Conservation (phyloP, 2,888 invertebrate species). For the Tribolium freemani region DNA sequence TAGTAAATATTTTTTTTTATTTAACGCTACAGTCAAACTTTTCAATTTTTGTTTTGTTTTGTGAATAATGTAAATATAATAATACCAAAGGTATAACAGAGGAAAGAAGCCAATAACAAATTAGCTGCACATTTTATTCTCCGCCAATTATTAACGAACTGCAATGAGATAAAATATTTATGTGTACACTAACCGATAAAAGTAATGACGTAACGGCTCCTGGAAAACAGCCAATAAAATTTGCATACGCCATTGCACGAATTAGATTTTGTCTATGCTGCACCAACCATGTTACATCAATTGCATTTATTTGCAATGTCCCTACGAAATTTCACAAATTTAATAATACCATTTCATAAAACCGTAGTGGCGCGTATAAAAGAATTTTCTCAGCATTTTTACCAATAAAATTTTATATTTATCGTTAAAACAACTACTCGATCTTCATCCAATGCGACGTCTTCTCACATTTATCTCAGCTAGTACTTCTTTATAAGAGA, state of each 20-base stretch:
- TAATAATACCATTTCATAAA: constrained; percentile 9
- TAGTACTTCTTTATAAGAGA: neutral
- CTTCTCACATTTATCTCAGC: neutral
- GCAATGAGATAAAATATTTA: constrained; percentile 18
- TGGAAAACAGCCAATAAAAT: constrained; percentile 30
- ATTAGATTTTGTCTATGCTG: constrained; percentile 13
- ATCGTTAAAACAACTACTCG: constrained; percentile 1
- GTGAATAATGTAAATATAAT: too few species aligned
- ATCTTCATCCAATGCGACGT: neutral
- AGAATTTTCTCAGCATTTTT: constrained; percentile 5
- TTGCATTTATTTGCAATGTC: constrained; percentile 9
- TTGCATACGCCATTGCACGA: constrained; percentile 18
- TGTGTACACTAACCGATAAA: constrained; percentile 18
- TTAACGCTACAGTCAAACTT: too few species aligned
- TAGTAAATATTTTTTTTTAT: too few species aligned
- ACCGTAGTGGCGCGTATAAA: constrained; percentile 6
- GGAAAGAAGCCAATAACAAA: neutral
- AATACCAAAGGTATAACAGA: too few species aligned
- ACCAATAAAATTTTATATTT: constrained; percentile 11
- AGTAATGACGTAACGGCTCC: constrained; percentile 13
- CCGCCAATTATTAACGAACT: neutral
- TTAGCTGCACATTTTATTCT: neutral
- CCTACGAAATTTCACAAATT: constrained; percentile 9
- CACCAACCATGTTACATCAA: constrained; percentile 1
- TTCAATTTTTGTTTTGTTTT: too few species aligned